Conservation (phyloP, 2,113 vertebrate genomes). For the Odobenus rosmarus region DNA sequence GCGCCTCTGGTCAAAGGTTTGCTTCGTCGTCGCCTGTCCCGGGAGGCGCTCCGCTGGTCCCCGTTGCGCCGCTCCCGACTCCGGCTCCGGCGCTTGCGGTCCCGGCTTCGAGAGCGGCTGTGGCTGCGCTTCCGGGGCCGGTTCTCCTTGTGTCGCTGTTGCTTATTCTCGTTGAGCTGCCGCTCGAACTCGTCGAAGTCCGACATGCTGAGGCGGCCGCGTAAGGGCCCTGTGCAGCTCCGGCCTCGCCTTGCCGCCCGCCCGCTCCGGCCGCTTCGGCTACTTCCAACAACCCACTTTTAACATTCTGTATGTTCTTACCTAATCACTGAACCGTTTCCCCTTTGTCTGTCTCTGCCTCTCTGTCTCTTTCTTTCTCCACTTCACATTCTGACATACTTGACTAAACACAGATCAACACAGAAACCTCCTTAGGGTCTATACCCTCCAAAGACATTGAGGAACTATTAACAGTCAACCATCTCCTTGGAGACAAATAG, state of each 20-base stretch:
- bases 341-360: not conserved
- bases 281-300: constrained; percentile 66
- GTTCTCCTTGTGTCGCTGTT: constrained; percentile 95
- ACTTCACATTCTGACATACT: not conserved
- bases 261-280: constrained; percentile 71
- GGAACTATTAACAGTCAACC: not conserved
- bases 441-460: not conserved
- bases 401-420: not conserved
- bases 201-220: constrained; percentile 87
- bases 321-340: not conserved
- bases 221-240: constrained; percentile 63
- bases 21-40: constrained; percentile 81
- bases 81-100: constrained; percentile 91
- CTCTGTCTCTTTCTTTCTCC: not conserved
- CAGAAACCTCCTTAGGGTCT: not conserved
- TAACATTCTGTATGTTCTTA: too few relatives aligned
- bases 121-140: constrained; percentile 92
- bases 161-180: constrained; percentile 94
- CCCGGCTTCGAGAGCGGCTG: constrained; percentile 92
- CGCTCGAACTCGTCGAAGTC: constrained; percentile 96
- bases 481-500: not conserved
- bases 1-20: too few relatives aligned
- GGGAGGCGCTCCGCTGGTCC: constrained; percentile 84
- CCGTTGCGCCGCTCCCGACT: constrained; percentile 92
- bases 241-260: constrained; percentile 60